These are phyloP conservation scores for Ostrea edulis DNA, from an alignment of 1,140 invertebrate species.

Conservation along the genomic window DNA sequence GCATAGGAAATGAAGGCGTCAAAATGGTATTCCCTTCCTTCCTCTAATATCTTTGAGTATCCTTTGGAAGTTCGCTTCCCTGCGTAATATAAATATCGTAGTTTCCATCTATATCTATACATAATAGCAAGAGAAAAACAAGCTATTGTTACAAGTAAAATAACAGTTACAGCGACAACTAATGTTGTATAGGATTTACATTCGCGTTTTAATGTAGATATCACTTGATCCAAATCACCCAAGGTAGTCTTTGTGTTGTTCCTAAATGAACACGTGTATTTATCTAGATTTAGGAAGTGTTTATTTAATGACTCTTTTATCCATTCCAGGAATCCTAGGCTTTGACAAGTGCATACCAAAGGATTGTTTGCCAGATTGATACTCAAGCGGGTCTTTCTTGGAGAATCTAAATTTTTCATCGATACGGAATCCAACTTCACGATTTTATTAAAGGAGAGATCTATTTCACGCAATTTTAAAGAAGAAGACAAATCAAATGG, in stretches of 20 bases:
- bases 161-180: background rate
- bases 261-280: background rate
- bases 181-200: background rate
- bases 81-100: background rate
- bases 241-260: background rate
- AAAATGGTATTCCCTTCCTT: background rate
- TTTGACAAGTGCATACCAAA: background rate
- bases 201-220: background rate
- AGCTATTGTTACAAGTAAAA: background rate
- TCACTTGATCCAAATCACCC: background rate
- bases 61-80: background rate
- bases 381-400: background rate
- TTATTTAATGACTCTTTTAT: background rate
- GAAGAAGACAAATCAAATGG: background rate
- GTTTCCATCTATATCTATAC: constrained; percentile 8
- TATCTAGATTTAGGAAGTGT: background rate
- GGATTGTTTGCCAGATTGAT: background rate
- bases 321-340: background rate
- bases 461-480: background rate
- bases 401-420: background rate
- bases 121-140: background rate
- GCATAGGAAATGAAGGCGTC: background rate
- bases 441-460: constrained; percentile 6
- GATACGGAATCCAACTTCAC: background rate
- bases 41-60: background rate